phyloP scores from a whole-genome alignment of 30 jellyfish, hydroid and myxozoan genomes.

The Aurelia aurita region DNA sequence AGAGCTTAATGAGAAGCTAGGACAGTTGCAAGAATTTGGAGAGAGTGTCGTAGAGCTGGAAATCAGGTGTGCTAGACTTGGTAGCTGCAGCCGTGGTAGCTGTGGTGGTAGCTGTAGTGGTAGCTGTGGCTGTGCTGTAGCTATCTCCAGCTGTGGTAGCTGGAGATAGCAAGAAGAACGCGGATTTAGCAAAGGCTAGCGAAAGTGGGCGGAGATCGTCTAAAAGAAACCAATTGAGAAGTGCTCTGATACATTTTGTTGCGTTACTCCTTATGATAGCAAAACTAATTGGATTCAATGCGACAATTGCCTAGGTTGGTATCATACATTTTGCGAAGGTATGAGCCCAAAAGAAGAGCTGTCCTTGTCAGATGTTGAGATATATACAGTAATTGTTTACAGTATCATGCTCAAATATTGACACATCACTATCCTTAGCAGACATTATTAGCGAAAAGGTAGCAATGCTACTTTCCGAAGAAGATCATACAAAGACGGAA shows the following conservation, averaged over 20 bases:
- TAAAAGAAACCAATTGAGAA: background rate
- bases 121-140: too few relatives aligned
- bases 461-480: too few relatives aligned
- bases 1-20: background rate
- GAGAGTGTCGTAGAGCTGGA: background rate
- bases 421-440: too few relatives aligned
- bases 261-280: background rate
- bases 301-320: constrained; percentile 1
- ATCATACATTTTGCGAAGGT: constrained; percentile 6
- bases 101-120: too few relatives aligned
- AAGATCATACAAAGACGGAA: too few relatives aligned
- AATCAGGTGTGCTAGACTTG: too few relatives aligned
- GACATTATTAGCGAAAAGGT: too few relatives aligned
- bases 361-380: constrained; percentile 2
- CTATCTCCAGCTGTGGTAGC: background rate
- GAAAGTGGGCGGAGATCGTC: background rate
- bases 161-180: background rate
- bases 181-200: constrained; percentile 1
- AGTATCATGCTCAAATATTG: background rate
- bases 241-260: background rate
- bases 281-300: background rate
- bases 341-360: constrained; percentile 15
- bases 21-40: constrained; percentile 9
- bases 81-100: background rate
- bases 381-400: background rate